A percentile compares a stretch with the other conserved stretches of the same genome.
Conservation (phyloP, 2,113 vertebrate species). For the Anoplopoma fimbria region DNA sequence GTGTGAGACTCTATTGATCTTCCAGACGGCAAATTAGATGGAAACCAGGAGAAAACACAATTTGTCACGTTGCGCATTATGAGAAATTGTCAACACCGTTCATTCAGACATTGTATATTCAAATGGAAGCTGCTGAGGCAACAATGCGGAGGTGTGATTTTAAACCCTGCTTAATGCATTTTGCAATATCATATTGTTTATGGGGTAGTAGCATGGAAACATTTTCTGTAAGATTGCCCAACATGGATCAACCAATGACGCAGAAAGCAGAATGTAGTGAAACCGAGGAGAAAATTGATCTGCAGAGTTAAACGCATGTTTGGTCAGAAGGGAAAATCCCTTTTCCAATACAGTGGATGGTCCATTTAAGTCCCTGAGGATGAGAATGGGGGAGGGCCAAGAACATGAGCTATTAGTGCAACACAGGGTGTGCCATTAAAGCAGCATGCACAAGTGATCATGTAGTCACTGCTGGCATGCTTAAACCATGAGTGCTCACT, state of each 20-base stretch:
- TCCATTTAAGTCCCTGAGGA: slow-evolving; percentile 66
- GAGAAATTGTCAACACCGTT: slow-evolving; percentile 46
- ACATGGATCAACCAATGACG: slow-evolving; percentile 64
- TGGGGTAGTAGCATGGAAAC: slow-evolving; percentile 54
- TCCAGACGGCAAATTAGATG: slow-evolving; percentile 55
- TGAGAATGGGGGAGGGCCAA: slow-evolving; percentile 19
- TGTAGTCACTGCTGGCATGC: slow-evolving; percentile 62
- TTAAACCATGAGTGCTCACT: slow-evolving; percentile 52
- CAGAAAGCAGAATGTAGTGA: slow-evolving; percentile 49
- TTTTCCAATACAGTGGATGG: slow-evolving; percentile 59
- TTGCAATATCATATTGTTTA: slow-evolving; percentile 48
- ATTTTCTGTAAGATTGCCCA: slow-evolving; percentile 64
- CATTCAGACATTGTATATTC: slow-evolving; percentile 25
- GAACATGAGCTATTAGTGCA: slow-evolving; percentile 61
- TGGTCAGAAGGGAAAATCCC: slow-evolving; percentile 49
- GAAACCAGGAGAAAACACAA: slow-evolving; percentile 46
- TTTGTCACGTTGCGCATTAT: slow-evolving; percentile 46
- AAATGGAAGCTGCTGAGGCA: slow-evolving; percentile 46
- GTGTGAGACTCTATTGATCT: slow-evolving; percentile 58
- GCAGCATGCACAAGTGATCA: slow-evolving; percentile 65
- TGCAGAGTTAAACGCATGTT: slow-evolving; percentile 38
- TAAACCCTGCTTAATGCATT: slow-evolving; percentile 32
- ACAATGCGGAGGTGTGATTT: slow-evolving; percentile 40
- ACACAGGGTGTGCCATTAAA: slow-evolving; percentile 71
- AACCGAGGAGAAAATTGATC: slow-evolving; percentile 48